These are phyloP conservation scores for Tricholaema leucomelas DNA, from an alignment of 2,113 vertebrate species.

Conservation along the genomic window DNA sequence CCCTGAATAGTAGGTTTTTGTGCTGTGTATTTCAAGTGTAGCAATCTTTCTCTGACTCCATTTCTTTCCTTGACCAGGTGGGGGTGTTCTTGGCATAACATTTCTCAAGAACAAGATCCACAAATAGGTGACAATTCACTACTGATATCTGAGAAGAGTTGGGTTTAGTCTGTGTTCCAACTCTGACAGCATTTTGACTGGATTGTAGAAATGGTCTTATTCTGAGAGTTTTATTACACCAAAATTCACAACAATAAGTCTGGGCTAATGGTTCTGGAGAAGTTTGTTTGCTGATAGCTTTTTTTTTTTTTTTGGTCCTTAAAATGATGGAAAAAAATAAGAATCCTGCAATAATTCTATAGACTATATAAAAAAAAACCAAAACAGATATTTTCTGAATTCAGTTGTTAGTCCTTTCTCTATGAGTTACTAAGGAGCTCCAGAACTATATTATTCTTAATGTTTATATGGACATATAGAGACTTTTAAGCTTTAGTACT, in stretches of 20 bases:
- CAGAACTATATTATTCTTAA: not conserved
- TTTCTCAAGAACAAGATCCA: conserved; percentile 8
- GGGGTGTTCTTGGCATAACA: conserved; percentile 64
- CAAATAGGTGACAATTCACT: not conserved
- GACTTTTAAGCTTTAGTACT: not conserved
- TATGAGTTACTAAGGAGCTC: not conserved
- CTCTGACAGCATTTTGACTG: conserved; percentile 7
- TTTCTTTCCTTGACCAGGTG: conserved; percentile 59
- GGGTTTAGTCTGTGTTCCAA: not conserved
- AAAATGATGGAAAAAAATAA: not conserved
- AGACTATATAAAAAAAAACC: not conserved
- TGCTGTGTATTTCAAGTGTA: not conserved
- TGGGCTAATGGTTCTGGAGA: not conserved
- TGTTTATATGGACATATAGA: not conserved
- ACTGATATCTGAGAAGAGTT: conserved; percentile 35
- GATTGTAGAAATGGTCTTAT: not conserved
- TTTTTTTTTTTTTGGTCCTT: not conserved
- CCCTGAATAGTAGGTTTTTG: not conserved
- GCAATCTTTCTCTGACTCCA: not conserved
- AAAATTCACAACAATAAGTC: not conserved
- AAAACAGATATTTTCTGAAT: not conserved
- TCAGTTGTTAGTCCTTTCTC: not conserved
- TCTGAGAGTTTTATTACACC: not conserved
- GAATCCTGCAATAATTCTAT: not conserved
- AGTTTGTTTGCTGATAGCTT: not conserved